Evolutionary conservation across 1,140 invertebrate species (phyloP), one percentile per base, ranked within the genome.

Genomic region (Halictus rubicundus): DNA sequence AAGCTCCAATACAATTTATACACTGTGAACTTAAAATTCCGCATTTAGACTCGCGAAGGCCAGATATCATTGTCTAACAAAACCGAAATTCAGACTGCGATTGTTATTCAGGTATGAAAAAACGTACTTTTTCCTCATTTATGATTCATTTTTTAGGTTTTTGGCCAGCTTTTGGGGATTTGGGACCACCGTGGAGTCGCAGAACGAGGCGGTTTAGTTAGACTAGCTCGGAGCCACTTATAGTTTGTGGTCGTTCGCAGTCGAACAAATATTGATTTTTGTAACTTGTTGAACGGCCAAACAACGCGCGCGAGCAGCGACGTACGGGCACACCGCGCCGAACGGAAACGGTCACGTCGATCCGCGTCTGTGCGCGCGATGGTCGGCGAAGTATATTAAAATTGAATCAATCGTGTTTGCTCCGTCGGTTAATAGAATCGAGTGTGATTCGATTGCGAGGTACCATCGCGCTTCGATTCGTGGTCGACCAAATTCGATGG

Each of bases 221-320:
- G 37, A 14, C 16, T 2, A 6, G 60, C 19, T 9, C 6, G 16
- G 37, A 8, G 60, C 16, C 32, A 42, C 37, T 49, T 52, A n/a
- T n/a, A 52, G 23, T 66, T 49, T 7, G 49, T 37, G 12, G 19
- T 52, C 49, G 60, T 46, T 79, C 23, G 49, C 60, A 42, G 8
- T 46, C 27, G 42, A 61, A 66, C 60, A 73, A 73, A 73, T 66
- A 72, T 79, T 73, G 70, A 79, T 57, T 73, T 72, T 73, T 70
- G 65, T 69, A 79, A 84, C 32, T 83, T 84, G 52, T 68, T 63
- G 59, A 60, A 23, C 64, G 4, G 25, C 16, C 14, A 59, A 73
- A 69, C 42, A 42, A n/a, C 23, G 46, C 19, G 7, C 16, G 21
- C 61, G 9, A 25, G 16, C 54, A 57, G 6, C 71, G 6, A 25